Conservation (phyloP, 1,140 invertebrate genomes). For the Caerostris darwini region DNA sequence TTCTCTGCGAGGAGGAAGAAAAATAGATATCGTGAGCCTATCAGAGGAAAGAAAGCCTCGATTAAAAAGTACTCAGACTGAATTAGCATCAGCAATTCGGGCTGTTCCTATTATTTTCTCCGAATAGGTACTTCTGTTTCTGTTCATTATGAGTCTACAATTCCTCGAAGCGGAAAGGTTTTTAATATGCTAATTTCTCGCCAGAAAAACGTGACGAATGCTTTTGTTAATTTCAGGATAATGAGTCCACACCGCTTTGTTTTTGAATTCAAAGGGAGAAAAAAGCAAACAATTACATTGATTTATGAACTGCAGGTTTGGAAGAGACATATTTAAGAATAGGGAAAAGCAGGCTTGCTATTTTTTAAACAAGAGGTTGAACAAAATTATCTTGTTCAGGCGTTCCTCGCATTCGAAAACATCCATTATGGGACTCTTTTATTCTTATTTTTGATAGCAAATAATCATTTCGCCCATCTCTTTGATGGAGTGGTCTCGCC, state of each 20-base stretch:
- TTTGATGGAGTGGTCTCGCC: constrained; percentile 35
- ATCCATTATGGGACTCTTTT: constrained; percentile 45
- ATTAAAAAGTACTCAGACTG: constrained; percentile 70
- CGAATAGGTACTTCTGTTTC: neutral
- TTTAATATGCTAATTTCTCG: constrained; percentile 57
- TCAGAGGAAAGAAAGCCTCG: neutral
- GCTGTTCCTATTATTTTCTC: neutral
- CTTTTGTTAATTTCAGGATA: constrained; percentile 30
- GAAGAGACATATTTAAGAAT: constrained; percentile 1
- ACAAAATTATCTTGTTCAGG: neutral
- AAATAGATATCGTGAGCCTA: neutral
- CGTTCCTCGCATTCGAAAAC: constrained; percentile 25
- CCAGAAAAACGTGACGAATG: constrained; percentile 46
- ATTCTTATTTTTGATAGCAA: constrained; percentile 42
- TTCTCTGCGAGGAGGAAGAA: neutral
- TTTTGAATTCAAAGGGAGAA: constrained; percentile 21
- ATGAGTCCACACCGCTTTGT: constrained; percentile 6
- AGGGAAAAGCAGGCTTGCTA: neutral
- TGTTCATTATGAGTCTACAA: constrained; percentile 28
- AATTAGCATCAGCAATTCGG: constrained; percentile 28
- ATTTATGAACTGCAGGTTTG: constrained; percentile 23
- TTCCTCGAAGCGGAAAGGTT: neutral
- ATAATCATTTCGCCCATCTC: constrained; percentile 29
- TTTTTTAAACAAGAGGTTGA: constrained; percentile 22
- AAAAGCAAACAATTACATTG: constrained; percentile 61